Evolutionary conservation across 2,113 vertebrate species (phyloP), one percentile per base, ranked within the genome.

Genomic region (Irena cyanogastra): DNA sequence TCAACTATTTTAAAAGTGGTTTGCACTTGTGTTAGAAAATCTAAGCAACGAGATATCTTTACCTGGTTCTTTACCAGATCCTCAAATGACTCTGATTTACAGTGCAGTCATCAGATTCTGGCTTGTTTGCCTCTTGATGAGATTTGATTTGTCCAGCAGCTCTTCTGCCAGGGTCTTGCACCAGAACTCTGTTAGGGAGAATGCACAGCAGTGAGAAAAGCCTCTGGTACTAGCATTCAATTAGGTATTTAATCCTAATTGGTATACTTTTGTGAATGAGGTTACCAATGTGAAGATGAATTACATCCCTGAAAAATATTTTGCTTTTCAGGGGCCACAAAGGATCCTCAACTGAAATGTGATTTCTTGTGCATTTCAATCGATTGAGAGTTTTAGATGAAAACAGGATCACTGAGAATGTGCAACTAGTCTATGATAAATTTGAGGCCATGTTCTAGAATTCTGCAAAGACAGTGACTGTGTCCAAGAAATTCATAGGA

Each of bases 381-480:
- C 0, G 1, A 26, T 9, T 17, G 5, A 16, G 31, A 59, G 31
- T 63, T 69, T 60, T 72, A 35, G 24, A 0, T 31, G 19, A 31
- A 69, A 49, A 60, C 5, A 65, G 17, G 11, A n/a, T 31, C 0
- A 2, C 52, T 79, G 16, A 52, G 14, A 53, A 69, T 30, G 31
- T 49, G 21, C 7, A 16, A 64, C 24, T 21, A 45, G 12, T 41
- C 39, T 52, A 5, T 37, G 41, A 31, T 17, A 16, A 65, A 42
- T 57, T 24, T 84, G 28, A 81, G 15, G 19, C 20, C 0, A 0
- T 1, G 1, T 41, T 27, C 16, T 30, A 39, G 47, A 60, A 49
- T 75, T 61, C 18, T 68, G 49, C n/a, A 53, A 80, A 80, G 27
- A 44, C 18, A 61, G 6, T 17, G 17, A 37, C 22, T 60, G 11